Evolutionary conservation across 2,888 invertebrate genomes (phyloP).

Genomic region (Metopia argyrocephala): DNA sequence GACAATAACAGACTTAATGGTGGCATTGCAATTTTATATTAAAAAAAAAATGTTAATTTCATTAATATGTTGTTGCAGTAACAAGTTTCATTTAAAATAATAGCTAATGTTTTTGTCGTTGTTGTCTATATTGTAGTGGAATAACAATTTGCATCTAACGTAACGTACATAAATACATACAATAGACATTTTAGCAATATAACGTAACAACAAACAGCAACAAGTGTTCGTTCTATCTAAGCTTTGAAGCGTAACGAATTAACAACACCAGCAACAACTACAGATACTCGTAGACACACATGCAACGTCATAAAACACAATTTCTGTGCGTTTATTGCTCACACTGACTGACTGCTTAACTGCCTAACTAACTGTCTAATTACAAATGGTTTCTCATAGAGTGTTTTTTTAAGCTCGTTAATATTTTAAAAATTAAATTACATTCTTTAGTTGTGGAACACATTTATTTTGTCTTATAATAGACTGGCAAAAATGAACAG

Average conservation of each 20-base stretch:
- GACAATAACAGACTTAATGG: conserved; percentile 57
- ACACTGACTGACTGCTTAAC: too few relatives aligned
- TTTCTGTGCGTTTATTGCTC: too few relatives aligned
- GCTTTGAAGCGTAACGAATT: conserved; percentile 65
- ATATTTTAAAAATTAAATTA: too few relatives aligned
- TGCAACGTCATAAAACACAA: neutral
- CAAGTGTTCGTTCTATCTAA: conserved; percentile 64
- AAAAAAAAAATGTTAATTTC: conserved; percentile 4
- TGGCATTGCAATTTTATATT: conserved; percentile 56
- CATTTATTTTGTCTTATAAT: too few relatives aligned
- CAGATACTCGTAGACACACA: neutral
- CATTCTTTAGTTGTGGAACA: too few relatives aligned
- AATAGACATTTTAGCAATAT: conserved; percentile 7
- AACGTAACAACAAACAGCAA: conserved; percentile 41
- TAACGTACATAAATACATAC: conserved; percentile 22
- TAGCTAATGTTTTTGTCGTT: neutral
- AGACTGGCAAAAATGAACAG: too few relatives aligned
- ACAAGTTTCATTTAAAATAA: conserved; percentile 29
- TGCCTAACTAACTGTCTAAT: too few relatives aligned
- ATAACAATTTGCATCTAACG: conserved; percentile 47
- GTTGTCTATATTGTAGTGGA: neutral
- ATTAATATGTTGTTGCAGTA: conserved; percentile 24
- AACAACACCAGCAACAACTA: conserved; percentile 23
- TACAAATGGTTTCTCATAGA: too few relatives aligned
- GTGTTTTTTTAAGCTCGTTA: too few relatives aligned